These are phyloP conservation scores for Halictus quadricinctus DNA, from an alignment of 2,888 invertebrate genomes.

Conservation along the genomic window DNA sequence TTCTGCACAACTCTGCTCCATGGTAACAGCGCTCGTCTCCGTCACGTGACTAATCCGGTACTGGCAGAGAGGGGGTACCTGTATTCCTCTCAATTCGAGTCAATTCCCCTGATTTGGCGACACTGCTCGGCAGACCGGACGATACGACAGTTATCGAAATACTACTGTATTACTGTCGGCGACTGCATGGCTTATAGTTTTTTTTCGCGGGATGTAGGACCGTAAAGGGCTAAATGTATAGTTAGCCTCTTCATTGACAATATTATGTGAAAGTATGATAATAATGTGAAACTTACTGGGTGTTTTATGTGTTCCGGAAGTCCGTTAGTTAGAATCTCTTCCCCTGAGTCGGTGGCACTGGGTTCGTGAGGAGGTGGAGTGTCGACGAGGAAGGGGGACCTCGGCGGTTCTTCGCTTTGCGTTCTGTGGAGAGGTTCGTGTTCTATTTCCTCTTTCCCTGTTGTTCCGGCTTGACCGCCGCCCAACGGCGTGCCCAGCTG, in stretches of 20 bases:
- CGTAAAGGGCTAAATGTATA: no score
- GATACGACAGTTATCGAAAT: no score
- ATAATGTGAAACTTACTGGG: constrained; percentile 48
- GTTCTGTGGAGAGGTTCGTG: constrained; percentile 92
- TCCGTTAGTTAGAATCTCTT: constrained; percentile 74
- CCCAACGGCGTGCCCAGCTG: constrained; percentile 80
- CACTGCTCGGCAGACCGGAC: no score
- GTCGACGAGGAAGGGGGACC: constrained; percentile 88
- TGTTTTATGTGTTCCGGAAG: constrained; percentile 57
- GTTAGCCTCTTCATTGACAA: not conserved
- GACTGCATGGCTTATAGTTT: no score
- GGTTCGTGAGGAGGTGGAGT: constrained; percentile 82
- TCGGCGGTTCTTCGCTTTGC: constrained; percentile 92
- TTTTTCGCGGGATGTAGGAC: no score
- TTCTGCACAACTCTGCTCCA: no score
- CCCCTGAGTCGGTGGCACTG: constrained; percentile 30
- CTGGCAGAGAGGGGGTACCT: no score
- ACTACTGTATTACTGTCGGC: no score
- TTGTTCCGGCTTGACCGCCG: constrained; percentile 63
- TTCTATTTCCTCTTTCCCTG: constrained; percentile 81
- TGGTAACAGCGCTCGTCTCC: no score
- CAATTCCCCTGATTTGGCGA: no score
- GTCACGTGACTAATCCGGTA: no score
- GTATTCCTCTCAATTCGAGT: no score
- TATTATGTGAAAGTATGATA: not conserved